Evolutionary conservation across 2,888 invertebrate species (phyloP), one percentile per base, ranked within the genome.

Genomic region (Hartigia nigra): DNA sequence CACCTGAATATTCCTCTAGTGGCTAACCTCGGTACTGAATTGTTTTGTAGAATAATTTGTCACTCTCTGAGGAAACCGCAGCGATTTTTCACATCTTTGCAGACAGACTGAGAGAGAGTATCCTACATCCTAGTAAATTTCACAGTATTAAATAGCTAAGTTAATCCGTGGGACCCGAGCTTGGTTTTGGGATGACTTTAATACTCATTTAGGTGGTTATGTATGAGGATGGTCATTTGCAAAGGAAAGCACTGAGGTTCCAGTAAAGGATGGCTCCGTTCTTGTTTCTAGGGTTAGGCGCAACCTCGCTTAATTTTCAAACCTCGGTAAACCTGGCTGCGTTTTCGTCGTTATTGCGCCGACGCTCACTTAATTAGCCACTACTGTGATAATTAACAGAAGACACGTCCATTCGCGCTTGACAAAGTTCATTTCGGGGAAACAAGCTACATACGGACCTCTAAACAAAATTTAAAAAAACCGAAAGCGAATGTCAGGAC

Each of bases 231-330:
- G 72, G 72, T 72, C 72, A 32, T 72, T 72, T 72, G 72, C 72
- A 72, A 32, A 72, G 72, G 72, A 72, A 32, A 72, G 32, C 72
- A 31, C 14, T 32, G 72, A 72, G 72, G 32, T 72, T 72, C 31
- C 12, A 31, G 31, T 72, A 72, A 32, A 72, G 72, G 72, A 72
- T 32, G 72, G 32, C 72, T 14, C 12, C 31, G 32, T 82, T 69
- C 81, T 74, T 78, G 75, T 74, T 80, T 81, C 79, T 80, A 82
- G 81, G 82, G 79, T 78, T 75, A 12, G 72, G 77, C 80, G 74
- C 78, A 79, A 76, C 69, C 36, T 78, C 82, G 81, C 83, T 85
- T 86, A 83, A 86, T 86, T 86, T 86, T 82, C 74, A 74, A 81
- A 55, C 23, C 55, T 23, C 23, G 80, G 81, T 83, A 84, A 85